Base-by-base conservation (phyloP, 2,888 invertebrate genomes). In the Caenorhabditis uteleia region DNA sequence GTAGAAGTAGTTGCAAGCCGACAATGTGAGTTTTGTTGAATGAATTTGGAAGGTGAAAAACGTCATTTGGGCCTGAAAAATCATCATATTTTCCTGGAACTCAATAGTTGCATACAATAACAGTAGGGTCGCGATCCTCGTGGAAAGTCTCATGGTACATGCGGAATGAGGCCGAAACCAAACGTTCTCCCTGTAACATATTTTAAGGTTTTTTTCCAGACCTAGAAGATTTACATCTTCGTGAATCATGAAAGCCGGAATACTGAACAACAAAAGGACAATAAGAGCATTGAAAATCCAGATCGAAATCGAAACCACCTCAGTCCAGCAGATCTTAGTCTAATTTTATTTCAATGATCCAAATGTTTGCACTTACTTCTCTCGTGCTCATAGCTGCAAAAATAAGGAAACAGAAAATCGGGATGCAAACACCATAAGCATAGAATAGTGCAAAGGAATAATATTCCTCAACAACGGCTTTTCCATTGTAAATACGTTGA, bases 81-180 rank as follows among this genome's bases (percentile, higher is more conserved):
- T 18, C 20, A 20, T 27, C 8, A 29, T 8, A 20, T 2, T n/a
- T 36, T 16, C 2, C 42, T 16, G 18, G 12, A n/a, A 23, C 21
- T 26, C n/a, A n/a, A n/a, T n/a, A n/a, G n/a, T n/a, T n/a, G n/a
- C n/a, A n/a, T n/a, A 70, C 70, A 58, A 73, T 31, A 26, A 73
- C 70, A 33, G 70, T 66, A 6, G 64, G 48, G 38, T 73, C 73
- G 27, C 73, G 34, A 25, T 70, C 73, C 45, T 73, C 73, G 29
- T 66, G 68, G 36, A 73, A 68, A 0, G 73, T 73, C 26, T 73
- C 70, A 26, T 73, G 73, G 49, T 73, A 73, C 73, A 73, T 73
- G 25, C 66, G 62, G 66, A 73, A 73, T 5, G 66, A 73, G 1
- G 73, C 55, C 16, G 59, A 39, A 18, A 73, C 56, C 7, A 73